Conservation (phyloP, 1,140 invertebrate genomes). For the Centruroides vittatus region DNA sequence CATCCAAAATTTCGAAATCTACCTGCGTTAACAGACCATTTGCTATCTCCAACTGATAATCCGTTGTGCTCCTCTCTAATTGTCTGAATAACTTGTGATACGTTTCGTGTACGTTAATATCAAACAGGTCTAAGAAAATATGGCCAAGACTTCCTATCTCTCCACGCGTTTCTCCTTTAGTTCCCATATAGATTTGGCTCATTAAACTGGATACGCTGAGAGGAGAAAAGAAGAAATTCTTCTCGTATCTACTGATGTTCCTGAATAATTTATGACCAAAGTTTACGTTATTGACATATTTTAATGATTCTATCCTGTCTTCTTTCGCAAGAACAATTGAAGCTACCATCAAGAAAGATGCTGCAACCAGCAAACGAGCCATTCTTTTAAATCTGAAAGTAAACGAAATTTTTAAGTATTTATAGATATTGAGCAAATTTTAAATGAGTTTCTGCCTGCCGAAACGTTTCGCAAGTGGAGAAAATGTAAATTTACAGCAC, state of each 20-base stretch:
- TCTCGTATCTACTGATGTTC: background rate
- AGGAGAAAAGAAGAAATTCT: slow-evolving; percentile 15
- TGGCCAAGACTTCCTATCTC: slow-evolving; percentile 11
- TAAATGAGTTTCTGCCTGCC: too few species aligned
- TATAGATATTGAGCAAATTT: too few species aligned
- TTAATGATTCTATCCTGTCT: too few species aligned
- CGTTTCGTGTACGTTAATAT: background rate
- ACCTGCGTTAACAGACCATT: background rate
- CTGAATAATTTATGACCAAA: background rate
- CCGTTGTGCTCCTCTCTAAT: background rate
- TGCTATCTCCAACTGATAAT: too few species aligned
- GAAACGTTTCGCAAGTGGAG: too few species aligned
- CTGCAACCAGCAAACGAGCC: background rate
- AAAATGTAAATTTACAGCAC: too few species aligned
- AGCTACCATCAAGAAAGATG: background rate
- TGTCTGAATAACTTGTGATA: background rate
- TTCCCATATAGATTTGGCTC: slow-evolving; percentile 13
- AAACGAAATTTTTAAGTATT: too few species aligned
- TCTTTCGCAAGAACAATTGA: too few species aligned
- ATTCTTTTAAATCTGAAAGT: too few species aligned
- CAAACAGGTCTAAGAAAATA: background rate
- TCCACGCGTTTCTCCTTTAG: slow-evolving; percentile 5
- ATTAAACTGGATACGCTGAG: slow-evolving; percentile 14
- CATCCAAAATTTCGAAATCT: slow-evolving; percentile 1
- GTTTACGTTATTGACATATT: background rate